Evolutionary conservation across 2,797 vertebrate genomes (phyloP).

Genomic region (Enteromius argenteus): DNA sequence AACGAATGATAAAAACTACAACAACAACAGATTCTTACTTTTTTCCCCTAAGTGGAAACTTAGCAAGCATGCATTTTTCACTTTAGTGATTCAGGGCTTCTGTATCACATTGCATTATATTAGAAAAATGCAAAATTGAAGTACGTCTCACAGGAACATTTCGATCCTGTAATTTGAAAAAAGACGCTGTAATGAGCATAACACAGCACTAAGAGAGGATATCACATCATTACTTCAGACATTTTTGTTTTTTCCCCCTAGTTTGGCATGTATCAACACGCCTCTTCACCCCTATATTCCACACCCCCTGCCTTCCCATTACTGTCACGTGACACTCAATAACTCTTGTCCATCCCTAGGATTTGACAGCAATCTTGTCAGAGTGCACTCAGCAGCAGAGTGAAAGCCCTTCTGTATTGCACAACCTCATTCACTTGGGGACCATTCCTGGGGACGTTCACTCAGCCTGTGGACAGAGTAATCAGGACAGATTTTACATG

Average conservation of each 20-base stretch:
- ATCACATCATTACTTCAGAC: background rate
- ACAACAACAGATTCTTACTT: background rate
- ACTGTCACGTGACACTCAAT: conserved; percentile 41
- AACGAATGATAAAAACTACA: background rate
- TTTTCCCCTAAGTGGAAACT: background rate
- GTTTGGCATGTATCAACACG: background rate
- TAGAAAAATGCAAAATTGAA: background rate
- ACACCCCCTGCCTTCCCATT: conserved; percentile 6
- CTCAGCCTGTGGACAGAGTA: conserved; percentile 37
- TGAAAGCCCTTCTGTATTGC: conserved; percentile 34
- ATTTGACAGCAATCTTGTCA: conserved; percentile 45
- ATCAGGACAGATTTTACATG: conserved; percentile 47
- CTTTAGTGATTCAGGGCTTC: too few species aligned
- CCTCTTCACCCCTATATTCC: conserved; percentile 10
- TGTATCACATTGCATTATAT: background rate
- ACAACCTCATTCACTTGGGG: conserved; percentile 41
- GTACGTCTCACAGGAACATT: background rate
- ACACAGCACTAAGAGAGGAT: background rate
- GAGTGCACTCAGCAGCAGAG: conserved; percentile 33
- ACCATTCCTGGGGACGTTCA: conserved; percentile 18
- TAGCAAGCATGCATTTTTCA: background rate
- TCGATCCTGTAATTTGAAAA: background rate
- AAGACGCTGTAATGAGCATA: background rate
- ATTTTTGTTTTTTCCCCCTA: background rate
- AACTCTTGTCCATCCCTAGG: conserved; percentile 32